Evolutionary conservation across 2,888 invertebrate species (phyloP).

Genomic region (Aspidiotus rigidus): DNA sequence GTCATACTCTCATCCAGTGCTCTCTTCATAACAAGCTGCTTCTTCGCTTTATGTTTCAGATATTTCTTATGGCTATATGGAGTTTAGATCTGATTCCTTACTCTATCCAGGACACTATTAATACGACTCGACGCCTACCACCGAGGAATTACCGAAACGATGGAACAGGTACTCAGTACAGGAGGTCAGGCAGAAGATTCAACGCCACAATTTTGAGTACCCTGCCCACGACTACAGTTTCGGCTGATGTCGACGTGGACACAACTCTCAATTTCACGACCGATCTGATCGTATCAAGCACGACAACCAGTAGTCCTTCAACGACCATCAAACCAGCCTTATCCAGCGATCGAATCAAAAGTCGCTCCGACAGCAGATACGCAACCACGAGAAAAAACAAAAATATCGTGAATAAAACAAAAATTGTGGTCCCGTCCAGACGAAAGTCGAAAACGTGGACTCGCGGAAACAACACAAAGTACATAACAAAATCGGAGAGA

Average conservation of each 20-base stretch:
- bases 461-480: not conserved
- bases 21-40: no score
- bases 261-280: not conserved
- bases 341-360: not conserved
- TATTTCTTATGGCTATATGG: conserved; percentile 31
- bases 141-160: not conserved
- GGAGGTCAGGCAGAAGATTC: not conserved
- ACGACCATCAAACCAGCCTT: not conserved
- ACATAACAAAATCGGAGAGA: not conserved
- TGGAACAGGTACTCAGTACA: not conserved
- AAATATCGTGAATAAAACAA: not conserved
- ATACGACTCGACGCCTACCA: conserved; percentile 6
- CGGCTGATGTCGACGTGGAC: not conserved
- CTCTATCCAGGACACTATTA: conserved; percentile 19
- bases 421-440: not conserved
- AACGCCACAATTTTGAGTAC: not conserved
- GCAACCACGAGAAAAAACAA: not conserved
- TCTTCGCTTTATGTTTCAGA: not conserved
- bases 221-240: not conserved
- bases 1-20: no score
- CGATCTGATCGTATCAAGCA: not conserved
- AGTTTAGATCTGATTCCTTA: conserved; percentile 24
- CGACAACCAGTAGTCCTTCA: not conserved
- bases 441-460: conserved; percentile 11
- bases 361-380: not conserved